Conservation (phyloP, 2,888 invertebrate species). For the Dioctria linearis region DNA sequence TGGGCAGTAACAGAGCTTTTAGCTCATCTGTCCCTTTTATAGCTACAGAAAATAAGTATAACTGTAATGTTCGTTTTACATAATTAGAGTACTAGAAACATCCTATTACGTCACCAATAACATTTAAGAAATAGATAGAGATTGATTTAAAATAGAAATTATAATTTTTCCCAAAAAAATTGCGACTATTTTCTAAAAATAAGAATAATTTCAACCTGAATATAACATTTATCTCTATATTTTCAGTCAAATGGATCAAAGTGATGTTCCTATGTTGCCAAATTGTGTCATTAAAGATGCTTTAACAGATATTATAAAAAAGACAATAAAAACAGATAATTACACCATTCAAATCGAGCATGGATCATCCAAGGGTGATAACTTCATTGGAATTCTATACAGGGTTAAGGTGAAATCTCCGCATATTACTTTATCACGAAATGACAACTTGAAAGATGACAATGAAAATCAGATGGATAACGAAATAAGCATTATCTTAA, state of each 20-base stretch:
- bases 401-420: conserved; percentile 60
- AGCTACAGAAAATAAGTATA: no score
- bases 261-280: conserved; percentile 59
- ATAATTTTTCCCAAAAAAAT: no score
- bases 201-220: no score
- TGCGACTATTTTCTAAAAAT: no score
- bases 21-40: no score
- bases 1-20: no score
- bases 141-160: no score
- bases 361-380: conserved; percentile 66
- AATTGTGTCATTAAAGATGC: conserved; percentile 61
- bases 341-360: conserved; percentile 60
- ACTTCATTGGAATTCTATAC: conserved; percentile 67
- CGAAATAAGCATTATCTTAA: conserved; percentile 62
- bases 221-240: no score
- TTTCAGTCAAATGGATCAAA: conserved; percentile 29
- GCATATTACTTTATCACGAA: conserved; percentile 12
- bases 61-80: no score
- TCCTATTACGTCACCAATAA: no score
- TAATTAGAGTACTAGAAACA: no score
- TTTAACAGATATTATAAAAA: conserved; percentile 62
- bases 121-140: no score
- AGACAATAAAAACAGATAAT: conserved; percentile 58
- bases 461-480: conserved; percentile 15
- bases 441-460: background rate